Base-by-base conservation (phyloP, 53 echinoderm and acorn worm species). In the Holothuria leucospilota region DNA sequence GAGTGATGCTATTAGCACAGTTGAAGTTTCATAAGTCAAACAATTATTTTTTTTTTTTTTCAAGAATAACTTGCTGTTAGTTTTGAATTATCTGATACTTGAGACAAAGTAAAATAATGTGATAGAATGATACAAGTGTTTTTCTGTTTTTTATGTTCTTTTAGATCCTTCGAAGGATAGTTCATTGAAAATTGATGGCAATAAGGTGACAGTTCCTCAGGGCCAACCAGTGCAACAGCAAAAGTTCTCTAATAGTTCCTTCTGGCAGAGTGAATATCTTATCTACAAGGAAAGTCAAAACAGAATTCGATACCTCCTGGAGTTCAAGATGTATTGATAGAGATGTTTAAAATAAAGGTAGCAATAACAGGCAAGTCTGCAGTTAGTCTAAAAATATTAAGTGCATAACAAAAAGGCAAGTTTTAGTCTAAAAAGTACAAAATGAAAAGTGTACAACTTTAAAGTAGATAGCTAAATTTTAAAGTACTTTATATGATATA, bases 251-350 rank as follows among this genome's bases (percentile, higher is more conserved):
- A 24, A 39, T 21, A 95, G 94, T 51, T 52, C 80, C 51, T 96
- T 96, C 85, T 94, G 87, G 41, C 96, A 96, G 93, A 96, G 96
- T 53, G 96, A 96, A 74, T 96, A 96, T 42, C 93, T 96, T 0
- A 58, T 96, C 23, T 96, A 96, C 82, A 91, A 94, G 66, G 96
- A 96, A 78, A 96, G 96, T 64, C 96, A 96, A 84, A 96, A 96
- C 79, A 71, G 96, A 51, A 94, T 96, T 29, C 86, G 96, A 29
- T 96, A 94, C 63, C 74, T 94, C 51, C 87, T 94, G 53, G 89
- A 94, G 82, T 94, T 96, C 69, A 86, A 93, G 42, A 86, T 93
- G 61, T 72, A 80, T 20, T 80, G 18, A 56, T 56, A 1, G 18
- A 4, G 18, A 6, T 16, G 18, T 56, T 56, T 56, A 56, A 9